Conservation (phyloP, 2,888 invertebrate genomes). For the Caenorhabditis sp. region DNA sequence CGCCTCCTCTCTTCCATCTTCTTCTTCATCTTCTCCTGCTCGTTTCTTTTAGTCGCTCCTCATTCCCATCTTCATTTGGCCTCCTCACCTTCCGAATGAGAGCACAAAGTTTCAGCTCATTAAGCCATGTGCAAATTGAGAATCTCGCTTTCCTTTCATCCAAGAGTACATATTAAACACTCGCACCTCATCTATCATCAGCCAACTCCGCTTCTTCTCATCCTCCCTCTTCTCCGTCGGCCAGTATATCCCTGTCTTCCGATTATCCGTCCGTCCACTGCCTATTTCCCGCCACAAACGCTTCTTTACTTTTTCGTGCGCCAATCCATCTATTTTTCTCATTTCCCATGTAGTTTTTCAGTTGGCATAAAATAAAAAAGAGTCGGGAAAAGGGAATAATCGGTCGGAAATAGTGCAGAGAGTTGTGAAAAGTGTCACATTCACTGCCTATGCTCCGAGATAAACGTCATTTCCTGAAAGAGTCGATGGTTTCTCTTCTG, state of each 20-base stretch:
- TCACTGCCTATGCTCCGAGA: slow-evolving; percentile 33
- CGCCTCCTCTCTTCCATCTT: slow-evolving; percentile 8
- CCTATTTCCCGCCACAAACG: slow-evolving; percentile 44
- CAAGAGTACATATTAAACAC: slow-evolving; percentile 10
- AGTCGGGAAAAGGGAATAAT: background rate
- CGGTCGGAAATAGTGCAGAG: slow-evolving; percentile 38
- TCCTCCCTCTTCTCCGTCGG: too few relatives aligned
- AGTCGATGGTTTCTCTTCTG: background rate
- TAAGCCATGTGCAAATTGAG: slow-evolving; percentile 3
- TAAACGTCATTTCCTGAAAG: slow-evolving; percentile 39
- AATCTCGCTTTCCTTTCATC: background rate
- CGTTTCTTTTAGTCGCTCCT: slow-evolving; percentile 12
- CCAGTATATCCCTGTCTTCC: slow-evolving; percentile 2
- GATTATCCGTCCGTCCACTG: slow-evolving; percentile 8
- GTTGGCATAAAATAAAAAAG: background rate
- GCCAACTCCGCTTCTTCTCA: too few relatives aligned
- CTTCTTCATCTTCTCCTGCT: slow-evolving; percentile 7
- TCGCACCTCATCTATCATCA: slow-evolving; percentile 25
- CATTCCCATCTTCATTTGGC: slow-evolving; percentile 14
- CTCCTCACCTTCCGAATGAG: slow-evolving; percentile 2
- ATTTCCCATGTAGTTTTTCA: slow-evolving; percentile 24
- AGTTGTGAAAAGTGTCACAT: slow-evolving; percentile 44
- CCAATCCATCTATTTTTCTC: slow-evolving; percentile 25
- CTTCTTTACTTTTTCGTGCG: slow-evolving; percentile 5
- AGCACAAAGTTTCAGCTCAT: slow-evolving; percentile 8